These are phyloP conservation scores for Drosophila yooni DNA, from an alignment of 2,888 invertebrate genomes.

Conservation along the genomic window DNA sequence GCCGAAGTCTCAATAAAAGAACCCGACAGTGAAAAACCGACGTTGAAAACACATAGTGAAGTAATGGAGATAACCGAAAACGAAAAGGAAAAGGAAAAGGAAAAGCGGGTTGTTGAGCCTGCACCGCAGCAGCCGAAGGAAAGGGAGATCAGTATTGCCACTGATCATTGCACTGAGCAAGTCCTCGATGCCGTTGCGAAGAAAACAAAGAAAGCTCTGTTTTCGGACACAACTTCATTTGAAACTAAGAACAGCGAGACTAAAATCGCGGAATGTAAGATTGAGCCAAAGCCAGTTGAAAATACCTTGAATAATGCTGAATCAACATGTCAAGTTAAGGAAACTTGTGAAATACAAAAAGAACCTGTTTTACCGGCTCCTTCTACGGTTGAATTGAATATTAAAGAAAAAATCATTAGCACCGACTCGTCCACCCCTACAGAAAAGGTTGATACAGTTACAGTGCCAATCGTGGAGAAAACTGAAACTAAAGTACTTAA, in stretches of 20 bases:
- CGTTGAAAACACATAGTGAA: slow-evolving; percentile 19
- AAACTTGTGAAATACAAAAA: slow-evolving; percentile 15
- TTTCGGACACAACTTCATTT: slow-evolving; percentile 67
- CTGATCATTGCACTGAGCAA: slow-evolving; percentile 71
- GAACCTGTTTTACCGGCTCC: slow-evolving; percentile 1
- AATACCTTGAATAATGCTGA: background rate
- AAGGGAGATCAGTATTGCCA: slow-evolving; percentile 13
- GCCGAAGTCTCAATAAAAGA: slow-evolving; percentile 12
- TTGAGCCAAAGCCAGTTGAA: slow-evolving; percentile 32
- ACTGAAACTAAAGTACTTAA: slow-evolving; percentile 17
- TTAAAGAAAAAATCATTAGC: background rate
- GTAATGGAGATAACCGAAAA: slow-evolving; percentile 4
- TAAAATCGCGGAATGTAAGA: slow-evolving; percentile 22
- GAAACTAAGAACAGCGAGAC: slow-evolving; percentile 33
- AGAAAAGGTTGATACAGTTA: slow-evolving; percentile 16
- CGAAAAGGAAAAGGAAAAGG: slow-evolving; percentile 22
- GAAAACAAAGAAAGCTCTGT: slow-evolving; percentile 84
- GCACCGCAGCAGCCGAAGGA: slow-evolving; percentile 14
- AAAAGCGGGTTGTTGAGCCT: background rate
- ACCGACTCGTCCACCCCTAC: background rate
- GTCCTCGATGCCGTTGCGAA: slow-evolving; percentile 83
- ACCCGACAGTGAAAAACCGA: slow-evolving; percentile 8
- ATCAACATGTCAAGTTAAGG: slow-evolving; percentile 3
- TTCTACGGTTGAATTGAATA: slow-evolving; percentile 1
- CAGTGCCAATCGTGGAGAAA: slow-evolving; percentile 24